A percentile compares a stretch with the other conserved stretches of the same genome.
These are phyloP conservation scores for Corythornis leucogaster DNA, from an alignment of 2,797 vertebrate species.

Conservation along the genomic window DNA sequence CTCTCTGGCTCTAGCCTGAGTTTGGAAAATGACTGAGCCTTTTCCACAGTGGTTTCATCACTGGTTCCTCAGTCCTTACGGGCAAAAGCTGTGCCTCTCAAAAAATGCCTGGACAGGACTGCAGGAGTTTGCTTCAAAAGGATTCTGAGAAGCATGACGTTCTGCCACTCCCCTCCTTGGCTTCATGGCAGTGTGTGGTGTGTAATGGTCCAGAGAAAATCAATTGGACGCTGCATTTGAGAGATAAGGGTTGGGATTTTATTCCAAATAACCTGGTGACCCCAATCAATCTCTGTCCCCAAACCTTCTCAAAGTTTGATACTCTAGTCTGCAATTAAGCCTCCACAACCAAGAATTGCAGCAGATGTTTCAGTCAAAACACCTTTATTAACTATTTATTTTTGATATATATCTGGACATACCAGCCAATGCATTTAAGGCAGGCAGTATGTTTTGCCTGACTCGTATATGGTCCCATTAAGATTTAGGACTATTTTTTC, in stretches of 20 bases:
- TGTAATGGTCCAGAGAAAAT: constrained; percentile 93
- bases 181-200: constrained; percentile 63
- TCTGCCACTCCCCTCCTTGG: constrained; percentile 20
- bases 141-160: constrained; percentile 52
- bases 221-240: constrained; percentile 87
- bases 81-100: not conserved
- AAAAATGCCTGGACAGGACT: not conserved
- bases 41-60: fast-evolving
- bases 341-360: constrained; percentile 81
- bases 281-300: constrained; percentile 93
- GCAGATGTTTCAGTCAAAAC: constrained; percentile 88
- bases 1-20: not conserved
- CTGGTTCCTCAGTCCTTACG: not conserved
- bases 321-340: constrained; percentile 81
- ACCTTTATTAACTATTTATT: constrained; percentile 78
- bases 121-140: constrained; percentile 1
- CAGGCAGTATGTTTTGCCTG: constrained; percentile 22
- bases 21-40: not conserved
- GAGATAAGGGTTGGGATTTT: constrained; percentile 87
- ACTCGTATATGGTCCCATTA: not conserved
- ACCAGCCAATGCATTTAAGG: not conserved
- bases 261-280: constrained; percentile 85
- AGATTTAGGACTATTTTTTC: constrained; percentile 29
- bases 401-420: constrained; percentile 52
- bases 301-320: constrained; percentile 79